These are phyloP conservation scores for Neuroterus valhalla DNA, from an alignment of 1,140 invertebrate species.

Conservation along the genomic window DNA sequence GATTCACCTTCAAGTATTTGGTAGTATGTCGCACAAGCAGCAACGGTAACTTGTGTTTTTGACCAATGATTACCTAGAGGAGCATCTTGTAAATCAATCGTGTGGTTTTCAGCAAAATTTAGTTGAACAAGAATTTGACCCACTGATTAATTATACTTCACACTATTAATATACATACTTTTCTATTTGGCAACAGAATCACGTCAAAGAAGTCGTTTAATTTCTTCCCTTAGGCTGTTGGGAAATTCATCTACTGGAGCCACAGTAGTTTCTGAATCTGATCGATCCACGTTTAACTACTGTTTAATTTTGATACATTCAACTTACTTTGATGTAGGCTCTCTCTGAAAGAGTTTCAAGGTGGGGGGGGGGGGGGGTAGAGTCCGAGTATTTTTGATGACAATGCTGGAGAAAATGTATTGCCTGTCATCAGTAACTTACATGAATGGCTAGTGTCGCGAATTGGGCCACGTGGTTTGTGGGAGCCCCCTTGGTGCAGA, in stretches of 20 bases:
- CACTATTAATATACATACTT: background rate
- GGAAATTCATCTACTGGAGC: background rate
- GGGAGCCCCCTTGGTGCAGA: too few species aligned
- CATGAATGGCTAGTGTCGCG: too few species aligned
- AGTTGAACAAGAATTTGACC: too few species aligned
- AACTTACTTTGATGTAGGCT: background rate
- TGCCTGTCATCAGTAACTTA: too few species aligned
- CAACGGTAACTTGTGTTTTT: background rate
- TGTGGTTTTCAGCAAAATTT: too few species aligned
- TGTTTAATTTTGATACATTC: background rate
- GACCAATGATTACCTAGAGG: conserved; percentile 20
- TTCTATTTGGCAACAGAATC: background rate
- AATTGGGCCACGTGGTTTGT: too few species aligned
- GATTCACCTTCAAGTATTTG: background rate
- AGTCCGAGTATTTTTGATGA: too few species aligned
- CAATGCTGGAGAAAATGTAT: too few species aligned
- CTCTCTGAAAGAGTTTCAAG: background rate
- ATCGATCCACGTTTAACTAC: conserved; percentile 36
- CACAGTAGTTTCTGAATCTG: conserved; percentile 14
- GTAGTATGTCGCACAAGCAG: background rate
- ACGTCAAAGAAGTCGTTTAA: background rate
- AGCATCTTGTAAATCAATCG: too few species aligned
- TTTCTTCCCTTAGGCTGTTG: background rate
- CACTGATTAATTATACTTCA: background rate
- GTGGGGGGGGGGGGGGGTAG: too few species aligned